Percentiles rank a stretch among this genome's conserved stretches.
Conservation (phyloP, 1,140 invertebrate genomes). For the Eriosoma lanigerum region DNA sequence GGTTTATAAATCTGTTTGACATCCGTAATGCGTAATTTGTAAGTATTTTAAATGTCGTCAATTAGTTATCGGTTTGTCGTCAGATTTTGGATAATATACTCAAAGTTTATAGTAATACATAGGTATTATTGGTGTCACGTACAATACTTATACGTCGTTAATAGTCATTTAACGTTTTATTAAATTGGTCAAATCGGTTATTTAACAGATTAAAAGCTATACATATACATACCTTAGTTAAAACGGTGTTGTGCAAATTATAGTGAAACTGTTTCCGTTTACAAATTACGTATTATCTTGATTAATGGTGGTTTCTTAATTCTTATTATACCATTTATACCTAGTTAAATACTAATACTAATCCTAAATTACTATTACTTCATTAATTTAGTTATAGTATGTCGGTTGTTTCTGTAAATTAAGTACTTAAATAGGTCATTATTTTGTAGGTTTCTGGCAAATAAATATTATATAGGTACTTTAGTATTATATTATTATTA, state of each 20-base stretch:
- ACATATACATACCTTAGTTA: too few species aligned
- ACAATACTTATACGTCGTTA: neutral
- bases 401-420: too few species aligned
- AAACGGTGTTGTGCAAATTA: neutral
- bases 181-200: neutral
- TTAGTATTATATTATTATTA: too few species aligned
- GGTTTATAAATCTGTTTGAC: constrained; percentile 2
- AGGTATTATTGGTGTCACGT: neutral
- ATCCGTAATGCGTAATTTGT: neutral
- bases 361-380: too few species aligned
- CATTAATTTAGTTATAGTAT: too few species aligned
- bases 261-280: neutral
- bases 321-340: too few species aligned
- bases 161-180: neutral
- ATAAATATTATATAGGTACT: too few species aligned
- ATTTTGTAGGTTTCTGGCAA: too few species aligned
- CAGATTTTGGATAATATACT: neutral
- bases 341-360: too few species aligned
- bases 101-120: neutral
- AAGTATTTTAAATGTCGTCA: neutral
- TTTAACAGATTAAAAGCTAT: too few species aligned
- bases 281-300: neutral
- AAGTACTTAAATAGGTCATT: too few species aligned
- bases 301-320: neutral
- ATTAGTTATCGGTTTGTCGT: neutral